Base-by-base conservation (phyloP, 2,113 vertebrate genomes). In the Hucho hucho region DNA sequence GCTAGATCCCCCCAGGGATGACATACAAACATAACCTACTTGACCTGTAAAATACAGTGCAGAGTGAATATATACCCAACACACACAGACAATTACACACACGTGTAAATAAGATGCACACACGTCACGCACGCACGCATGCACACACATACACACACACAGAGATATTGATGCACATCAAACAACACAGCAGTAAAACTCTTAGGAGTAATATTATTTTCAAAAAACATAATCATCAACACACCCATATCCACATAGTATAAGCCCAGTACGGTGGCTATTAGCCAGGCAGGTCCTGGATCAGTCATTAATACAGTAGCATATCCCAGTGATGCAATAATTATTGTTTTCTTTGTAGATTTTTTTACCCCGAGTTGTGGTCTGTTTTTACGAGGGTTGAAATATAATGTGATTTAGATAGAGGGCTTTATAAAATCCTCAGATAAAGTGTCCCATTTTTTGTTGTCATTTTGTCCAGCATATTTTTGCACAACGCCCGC, bases 361-460 rank as follows among this genome's bases (percentile, higher is more conserved):
- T 6, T 29, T 18, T 29, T 32, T 18, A 43, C 14, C 58, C n/a
- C 22, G 9, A 24, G 32, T 29, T 37, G 4, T 37, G 64, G 6
- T 67, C 26, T 32, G 5, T 43, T 43, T 32, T 6, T 32, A 7
- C 18, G 1, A 7, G 16, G 6, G 28, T 16, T 18, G 28, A 74
- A 64, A 37, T 43, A 64, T 20, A 25, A 24, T 26, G 61, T 64
- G 37, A 73, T 64, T 32, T 63, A 61, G 70, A 73, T 73, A 29
- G 61, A 74, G 16, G 24, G 72, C 64, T 66, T 74, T 66, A 74
- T 74, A 1, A 74, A 74, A 65, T 74, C 63, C 43, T 74, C 37
- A 20, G 37, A 46, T 64, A 64, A 72, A 61, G 28, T 43, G 59
- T 37, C 72, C 61, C 16, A 65, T 32, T 46, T 73, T 64, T 64